A percentile compares a stretch with the other conserved stretches of the same genome.
phyloP scores from a whole-genome alignment of 2,113 vertebrate species.

The Aspiorhynchus laticeps region DNA sequence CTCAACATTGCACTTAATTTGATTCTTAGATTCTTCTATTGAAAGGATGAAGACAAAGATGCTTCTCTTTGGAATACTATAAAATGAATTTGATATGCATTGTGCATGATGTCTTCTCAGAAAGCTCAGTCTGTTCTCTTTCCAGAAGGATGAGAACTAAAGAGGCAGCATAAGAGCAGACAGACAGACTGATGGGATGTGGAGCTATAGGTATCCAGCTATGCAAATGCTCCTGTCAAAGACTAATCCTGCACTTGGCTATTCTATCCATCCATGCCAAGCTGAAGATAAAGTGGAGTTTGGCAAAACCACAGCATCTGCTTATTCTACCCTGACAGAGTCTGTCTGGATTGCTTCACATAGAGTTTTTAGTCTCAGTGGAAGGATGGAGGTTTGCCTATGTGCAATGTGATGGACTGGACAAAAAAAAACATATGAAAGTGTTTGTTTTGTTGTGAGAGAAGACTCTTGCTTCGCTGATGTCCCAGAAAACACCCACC shows the following conservation, averaged over 20 bases:
- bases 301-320: constrained; percentile 44
- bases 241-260: constrained; percentile 30
- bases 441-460: background rate
- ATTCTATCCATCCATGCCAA: constrained; percentile 43
- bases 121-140: constrained; percentile 45
- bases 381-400: background rate
- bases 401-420: background rate
- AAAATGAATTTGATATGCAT: background rate
- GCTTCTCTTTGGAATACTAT: background rate
- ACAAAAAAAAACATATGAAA: background rate
- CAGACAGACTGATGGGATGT: background rate
- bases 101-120: constrained; percentile 56
- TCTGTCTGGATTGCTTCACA: constrained; percentile 45
- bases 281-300: constrained; percentile 52
- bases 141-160: constrained; percentile 2
- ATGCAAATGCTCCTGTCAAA: constrained; percentile 31
- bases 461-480: constrained; percentile 47
- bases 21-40: background rate
- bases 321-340: constrained; percentile 26
- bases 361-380: background rate
- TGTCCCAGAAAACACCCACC: constrained; percentile 46
- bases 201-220: constrained; percentile 29
- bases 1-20: background rate
- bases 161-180: background rate
- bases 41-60: background rate